These are phyloP conservation scores for Cataglyphis albicans DNA, from an alignment of 2,888 invertebrate species.

Conservation along the genomic window DNA sequence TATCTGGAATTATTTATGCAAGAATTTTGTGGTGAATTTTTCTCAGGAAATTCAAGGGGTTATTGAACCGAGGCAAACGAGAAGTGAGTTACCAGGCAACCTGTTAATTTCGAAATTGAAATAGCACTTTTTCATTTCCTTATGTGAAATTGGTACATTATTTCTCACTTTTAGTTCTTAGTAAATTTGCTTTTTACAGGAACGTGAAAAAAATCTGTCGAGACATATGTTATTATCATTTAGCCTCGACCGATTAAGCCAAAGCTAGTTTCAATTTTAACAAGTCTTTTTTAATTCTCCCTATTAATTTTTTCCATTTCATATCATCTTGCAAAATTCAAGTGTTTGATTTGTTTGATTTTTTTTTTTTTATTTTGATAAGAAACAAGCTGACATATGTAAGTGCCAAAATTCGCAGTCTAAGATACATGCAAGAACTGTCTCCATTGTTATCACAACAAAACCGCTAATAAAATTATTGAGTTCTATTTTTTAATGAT, in stretches of 20 bases:
- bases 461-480: not conserved
- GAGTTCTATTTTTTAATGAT: not conserved
- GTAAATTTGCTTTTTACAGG: not conserved
- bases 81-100: not conserved
- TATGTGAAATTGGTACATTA: not conserved
- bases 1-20: slow-evolving; percentile 13
- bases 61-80: slow-evolving; percentile 71
- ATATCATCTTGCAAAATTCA: not conserved
- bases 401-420: not conserved
- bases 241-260: not conserved
- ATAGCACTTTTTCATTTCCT: not conserved
- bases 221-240: not conserved
- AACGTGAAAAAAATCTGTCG: not conserved
- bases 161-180: not conserved
- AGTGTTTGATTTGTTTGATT: not conserved
- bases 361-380: not conserved
- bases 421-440: not conserved
- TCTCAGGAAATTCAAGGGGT: slow-evolving; percentile 81
- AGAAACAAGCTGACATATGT: not conserved
- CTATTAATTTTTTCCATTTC: not conserved
- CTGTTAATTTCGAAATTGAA: slow-evolving; percentile 34
- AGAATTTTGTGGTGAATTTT: slow-evolving; percentile 73
- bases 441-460: not conserved
- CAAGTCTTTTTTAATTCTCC: too few species aligned
- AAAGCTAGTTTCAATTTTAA: not conserved